A percentile compares a stretch with the other conserved stretches of the same genome.
These are phyloP conservation scores for Mohoua ochrocephala DNA, from an alignment of 2,113 vertebrate genomes.

Conservation along the genomic window DNA sequence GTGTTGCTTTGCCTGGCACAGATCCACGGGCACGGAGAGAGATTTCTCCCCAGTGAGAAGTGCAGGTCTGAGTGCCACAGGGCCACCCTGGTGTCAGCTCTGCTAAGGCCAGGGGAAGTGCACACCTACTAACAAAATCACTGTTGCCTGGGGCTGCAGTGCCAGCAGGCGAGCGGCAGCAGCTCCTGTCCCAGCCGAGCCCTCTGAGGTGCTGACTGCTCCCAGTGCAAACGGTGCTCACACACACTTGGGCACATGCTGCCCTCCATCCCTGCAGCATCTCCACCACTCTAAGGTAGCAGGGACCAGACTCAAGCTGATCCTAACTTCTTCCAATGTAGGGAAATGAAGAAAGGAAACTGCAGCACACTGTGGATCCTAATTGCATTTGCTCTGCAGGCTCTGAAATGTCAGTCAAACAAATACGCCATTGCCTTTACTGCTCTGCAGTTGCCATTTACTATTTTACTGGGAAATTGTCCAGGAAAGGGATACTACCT, in stretches of 20 bases:
- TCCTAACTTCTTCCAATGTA: neutral
- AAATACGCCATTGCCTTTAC: neutral
- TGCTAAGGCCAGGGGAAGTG: neutral
- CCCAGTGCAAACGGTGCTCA: neutral
- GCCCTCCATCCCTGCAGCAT: neutral
- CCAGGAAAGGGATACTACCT: constrained; percentile 49
- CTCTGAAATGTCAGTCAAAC: constrained; percentile 36
- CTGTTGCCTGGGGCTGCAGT: neutral
- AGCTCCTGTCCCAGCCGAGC: neutral
- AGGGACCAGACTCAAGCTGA: neutral
- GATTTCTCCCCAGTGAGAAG: neutral
- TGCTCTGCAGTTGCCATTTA: constrained; percentile 56
- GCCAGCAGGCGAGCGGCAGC: neutral
- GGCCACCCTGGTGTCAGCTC: neutral
- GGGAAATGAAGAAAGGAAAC: neutral
- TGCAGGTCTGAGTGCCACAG: neutral
- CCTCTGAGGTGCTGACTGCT: neutral
- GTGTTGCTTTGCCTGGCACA: neutral
- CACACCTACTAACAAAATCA: neutral
- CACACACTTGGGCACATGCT: neutral
- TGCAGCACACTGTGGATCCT: neutral
- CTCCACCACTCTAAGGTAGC: neutral
- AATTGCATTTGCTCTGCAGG: constrained; percentile 40
- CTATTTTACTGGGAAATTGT: constrained; percentile 50
- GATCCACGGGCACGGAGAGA: accelerated